phyloP scores from a whole-genome alignment of 2,113 vertebrate species.

The Tetrao urogallus region DNA sequence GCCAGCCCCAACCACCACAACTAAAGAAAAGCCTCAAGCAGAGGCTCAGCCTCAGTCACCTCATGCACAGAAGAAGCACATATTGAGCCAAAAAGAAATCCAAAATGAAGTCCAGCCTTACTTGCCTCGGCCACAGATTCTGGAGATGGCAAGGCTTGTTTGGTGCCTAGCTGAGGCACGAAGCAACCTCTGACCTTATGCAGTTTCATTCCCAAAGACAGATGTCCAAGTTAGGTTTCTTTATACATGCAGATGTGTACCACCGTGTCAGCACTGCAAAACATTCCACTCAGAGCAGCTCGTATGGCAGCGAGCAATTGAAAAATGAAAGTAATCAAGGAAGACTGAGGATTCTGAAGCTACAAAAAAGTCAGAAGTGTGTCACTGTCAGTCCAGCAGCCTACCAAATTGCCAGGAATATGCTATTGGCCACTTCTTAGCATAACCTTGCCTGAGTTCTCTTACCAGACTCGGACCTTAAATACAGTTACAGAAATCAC shows the following conservation, averaged over 20 bases:
- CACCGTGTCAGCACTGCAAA: neutral
- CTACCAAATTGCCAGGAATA: neutral
- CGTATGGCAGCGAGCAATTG: neutral
- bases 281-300: neutral
- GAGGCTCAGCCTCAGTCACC: neutral
- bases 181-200: neutral
- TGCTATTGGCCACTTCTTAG: neutral
- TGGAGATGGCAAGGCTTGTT: neutral
- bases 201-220: neutral
- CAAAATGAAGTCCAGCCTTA: neutral
- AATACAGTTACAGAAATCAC: slow-evolving; percentile 41
- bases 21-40: neutral
- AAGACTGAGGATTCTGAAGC: neutral
- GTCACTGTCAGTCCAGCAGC: neutral
- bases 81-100: neutral
- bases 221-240: neutral
- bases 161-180: rapidly evolving
- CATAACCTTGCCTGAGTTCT: slow-evolving; percentile 17
- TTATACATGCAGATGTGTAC: neutral
- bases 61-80: neutral
- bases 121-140: neutral
- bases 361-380: neutral
- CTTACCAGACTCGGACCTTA: slow-evolving; percentile 48
- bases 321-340: neutral
- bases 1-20: neutral